phyloP scores from a whole-genome alignment of 2,113 vertebrate genomes.

The Lates calcarifer region DNA sequence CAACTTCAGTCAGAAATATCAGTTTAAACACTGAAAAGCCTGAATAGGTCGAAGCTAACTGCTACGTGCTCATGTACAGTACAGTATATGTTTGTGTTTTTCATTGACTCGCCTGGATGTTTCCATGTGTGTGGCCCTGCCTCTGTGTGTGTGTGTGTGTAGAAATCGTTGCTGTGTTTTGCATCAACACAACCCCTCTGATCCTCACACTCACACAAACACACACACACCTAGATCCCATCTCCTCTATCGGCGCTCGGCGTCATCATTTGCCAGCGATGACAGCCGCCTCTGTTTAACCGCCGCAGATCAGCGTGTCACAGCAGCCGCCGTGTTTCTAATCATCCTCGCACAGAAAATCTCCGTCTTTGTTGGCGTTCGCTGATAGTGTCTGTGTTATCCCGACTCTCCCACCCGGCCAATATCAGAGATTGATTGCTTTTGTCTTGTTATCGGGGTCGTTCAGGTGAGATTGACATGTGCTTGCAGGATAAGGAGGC shows the following conservation, averaged over 20 bases:
- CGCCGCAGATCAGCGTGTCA: conserved; percentile 62
- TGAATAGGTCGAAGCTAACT: not conserved
- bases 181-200: conserved; percentile 37
- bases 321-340: conserved; percentile 61
- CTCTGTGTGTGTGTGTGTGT: conserved; percentile 8
- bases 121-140: not conserved
- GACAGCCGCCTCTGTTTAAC: conserved; percentile 73
- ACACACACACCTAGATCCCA: conserved; percentile 56
- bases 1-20: not conserved
- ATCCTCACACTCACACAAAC: conserved; percentile 28
- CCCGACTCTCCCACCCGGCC: conserved; percentile 55
- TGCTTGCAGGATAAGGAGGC: conserved; percentile 64
- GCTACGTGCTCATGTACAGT: not conserved
- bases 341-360: conserved; percentile 70
- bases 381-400: conserved; percentile 64
- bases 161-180: conserved; percentile 24
- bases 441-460: conserved; percentile 74
- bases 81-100: not conserved
- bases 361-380: conserved; percentile 64
- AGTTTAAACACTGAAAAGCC: not conserved
- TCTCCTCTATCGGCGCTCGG: conserved; percentile 59
- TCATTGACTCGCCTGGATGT: not conserved
- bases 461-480: conserved; percentile 75
- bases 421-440: conserved; percentile 77
- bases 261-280: conserved; percentile 69